Base-by-base conservation (phyloP, 2,888 invertebrate genomes). In the Trimorus sp. region DNA sequence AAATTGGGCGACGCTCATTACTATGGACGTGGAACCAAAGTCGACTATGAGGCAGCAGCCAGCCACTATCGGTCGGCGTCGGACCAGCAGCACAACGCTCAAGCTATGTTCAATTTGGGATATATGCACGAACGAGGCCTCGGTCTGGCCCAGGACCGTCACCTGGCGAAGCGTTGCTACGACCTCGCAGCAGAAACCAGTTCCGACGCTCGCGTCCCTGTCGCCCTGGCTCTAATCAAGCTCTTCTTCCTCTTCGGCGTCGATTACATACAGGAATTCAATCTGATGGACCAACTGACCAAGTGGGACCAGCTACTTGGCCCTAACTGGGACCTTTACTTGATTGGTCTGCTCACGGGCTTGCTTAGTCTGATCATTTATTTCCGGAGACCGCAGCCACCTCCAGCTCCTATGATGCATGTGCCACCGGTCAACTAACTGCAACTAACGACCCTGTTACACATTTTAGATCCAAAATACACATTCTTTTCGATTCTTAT, bases 41-140 rank as follows among this genome's bases (percentile, higher is more conserved):
- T 95, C 0, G 99, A 99, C 92, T 97, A 97, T 86, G 98, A 98
- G 92, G 95, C 95, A 2, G 98, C 98, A 0, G 99, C 98, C 0
- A 95, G 96, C 56, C 96, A 98, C 87, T 99, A 99, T 92, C 94
- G 97, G 83, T 94, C 97, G 86, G 98, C 98, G 0, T 97, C 97
- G 0, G 99, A 99, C 84, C 97, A 97, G 88, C 98, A 98, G 86
- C 97, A 97, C 91, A 98, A 97, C 92, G 98, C 99, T 0, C 98
- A 99, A 91, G 99, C 99, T 5, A 98, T 99, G 95, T 99, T 99
- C 92, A 99, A 99, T 93, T 94, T 99, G 84, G 99, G 98, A 36
- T 99, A 99, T 92, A 99, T 99, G 99, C 99, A 99, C 92, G 99
- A 99, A 92, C 96, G 97, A 85, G 99, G 99, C 0, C 93, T 99